Evolutionary conservation across 2,797 vertebrate species (phyloP), one percentile per base, ranked within the genome.

Genomic region (Sphaeramia orbicularis): DNA sequence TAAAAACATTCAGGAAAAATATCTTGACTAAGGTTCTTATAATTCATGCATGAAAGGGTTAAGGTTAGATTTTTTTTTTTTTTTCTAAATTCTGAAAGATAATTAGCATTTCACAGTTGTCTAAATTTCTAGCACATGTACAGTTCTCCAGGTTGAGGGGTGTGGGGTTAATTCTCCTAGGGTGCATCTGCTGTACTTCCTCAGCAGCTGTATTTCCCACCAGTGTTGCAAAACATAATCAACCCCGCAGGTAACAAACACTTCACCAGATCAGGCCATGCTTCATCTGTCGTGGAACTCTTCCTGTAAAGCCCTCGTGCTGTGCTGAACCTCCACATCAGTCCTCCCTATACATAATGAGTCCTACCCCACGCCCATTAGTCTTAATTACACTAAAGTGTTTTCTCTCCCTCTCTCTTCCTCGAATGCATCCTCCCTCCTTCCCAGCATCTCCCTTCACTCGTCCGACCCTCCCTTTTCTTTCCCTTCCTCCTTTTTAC

Each of bases 351-450:
- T 78, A 69, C 76, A 57, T 48, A 66, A 76, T 61, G 70, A 68
- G 62, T 68, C 47, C 61, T 36, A 60, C 44, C 68, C 63, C 49
- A 18, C 43, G 47, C 83, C 55, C 82, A 90, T 90, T 89, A 79
- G 62, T 90, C 84, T 85, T 86, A 86, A 86, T 91, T 89, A 81
- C 65, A 71, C 53, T 58, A 40, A 85, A 82, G 74, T 69, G 53
- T 73, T 80, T 71, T 60, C 64, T 58, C 64, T 74, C 56, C 30
- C 19, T 50, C 21, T 24, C 21, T 40, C 38, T 40, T 12, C 38
- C 14, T 40, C 71, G 45, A 60, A 48, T 61, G 42, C 57, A 55
- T 75, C 62, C 53, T 73, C 38, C 44, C 51, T 48, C 35, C 7
- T 41, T 43, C 36, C 13, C 12, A 4, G n/a, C 53, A 24, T 45